Percentiles rank a stretch among this genome's conserved stretches.
phyloP scores from a whole-genome alignment of 2,797 vertebrate genomes.

The Acanthurus lineatus region DNA sequence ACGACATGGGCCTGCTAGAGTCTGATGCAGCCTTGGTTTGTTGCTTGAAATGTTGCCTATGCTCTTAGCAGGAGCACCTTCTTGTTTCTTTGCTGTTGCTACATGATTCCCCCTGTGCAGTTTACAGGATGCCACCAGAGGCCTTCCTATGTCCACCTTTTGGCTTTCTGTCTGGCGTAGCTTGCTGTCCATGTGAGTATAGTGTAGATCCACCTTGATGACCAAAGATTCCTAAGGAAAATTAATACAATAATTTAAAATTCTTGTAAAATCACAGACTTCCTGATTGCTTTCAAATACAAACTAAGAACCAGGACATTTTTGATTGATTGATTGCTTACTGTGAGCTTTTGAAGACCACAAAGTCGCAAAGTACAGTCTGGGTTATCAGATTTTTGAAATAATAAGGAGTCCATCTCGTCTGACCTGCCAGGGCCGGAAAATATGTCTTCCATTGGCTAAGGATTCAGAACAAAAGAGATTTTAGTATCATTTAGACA shows the following conservation, averaged over 20 bases:
- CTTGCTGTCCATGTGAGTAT: conserved; percentile 78
- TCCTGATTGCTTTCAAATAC: not conserved
- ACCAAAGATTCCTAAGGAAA: conserved; percentile 77
- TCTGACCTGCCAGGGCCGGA: conserved; percentile 72
- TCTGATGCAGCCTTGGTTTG: conserved; percentile 52
- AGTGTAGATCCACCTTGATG: conserved; percentile 87
- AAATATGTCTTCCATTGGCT: conserved; percentile 81
- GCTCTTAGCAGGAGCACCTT: conserved; percentile 44
- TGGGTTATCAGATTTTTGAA: conserved; percentile 70
- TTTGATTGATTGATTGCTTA: conserved; percentile 55
- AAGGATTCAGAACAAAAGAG: conserved; percentile 36
- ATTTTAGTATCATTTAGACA: conserved; percentile 11
- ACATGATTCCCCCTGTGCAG: conserved; percentile 60
- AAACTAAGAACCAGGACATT: not conserved
- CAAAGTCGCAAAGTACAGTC: conserved; percentile 86
- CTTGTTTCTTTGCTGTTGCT: conserved; percentile 25
- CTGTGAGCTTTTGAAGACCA: conserved; percentile 89
- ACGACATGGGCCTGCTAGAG: conserved; percentile 34
- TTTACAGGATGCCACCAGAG: conserved; percentile 85
- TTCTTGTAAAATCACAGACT: not conserved
- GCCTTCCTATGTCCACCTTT: conserved; percentile 80
- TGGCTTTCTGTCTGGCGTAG: conserved; percentile 83
- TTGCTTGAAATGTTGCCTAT: conserved; percentile 4
- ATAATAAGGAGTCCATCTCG: conserved; percentile 84
- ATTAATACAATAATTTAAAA: conserved; percentile 2